Base-by-base conservation (phyloP, 2,888 invertebrate species). In the Pseudococcus jackbeardsleyi region DNA sequence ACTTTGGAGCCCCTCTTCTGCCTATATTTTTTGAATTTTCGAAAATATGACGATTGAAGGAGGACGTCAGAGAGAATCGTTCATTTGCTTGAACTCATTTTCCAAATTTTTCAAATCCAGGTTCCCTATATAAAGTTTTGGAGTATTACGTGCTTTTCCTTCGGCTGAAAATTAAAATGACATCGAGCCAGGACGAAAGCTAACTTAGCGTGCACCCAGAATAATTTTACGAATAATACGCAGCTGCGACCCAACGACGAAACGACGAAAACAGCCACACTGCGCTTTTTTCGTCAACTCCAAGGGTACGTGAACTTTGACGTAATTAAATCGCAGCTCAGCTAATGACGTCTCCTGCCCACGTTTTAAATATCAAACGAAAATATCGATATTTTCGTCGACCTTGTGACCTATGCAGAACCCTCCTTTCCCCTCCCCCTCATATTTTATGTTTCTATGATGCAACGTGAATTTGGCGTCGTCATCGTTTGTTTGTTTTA, bases 271-370 rank as follows among this genome's bases (percentile, higher is more conserved):
- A 48, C 48, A 48, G 4, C 48, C 4, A 48, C 48, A n/a, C 33
- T 72, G 72, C 33, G 72, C 3, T 77, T 39, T 39, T 77, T 33
- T 77, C 12, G 26, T 33, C 33, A 42, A 42, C 42, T 26, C 77
- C 39, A 42, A 77, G 77, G 77, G 77, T 77, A 77, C 77, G 42
- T 42, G 77, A 77, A 77, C 77, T 77, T 42, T 33, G 33, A 77
- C 77, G 77, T 77, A 77, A 77, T 77, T 77, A 77, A 42, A n/a
- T 4, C 26, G n/a, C 54, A 5, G 54, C 68, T 26, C 22, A 68
- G 39, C 39, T 22, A 77, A 77, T 42, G 42, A 39, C 77, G 77
- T 42, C 33, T 33, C 39, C 12, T 22, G 42, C 39, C 39, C 39
- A 77, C 77, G 77, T 77, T 39, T 77, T 77, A 33, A 42, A 77